phyloP scores from a whole-genome alignment of 2,797 vertebrate species.

The Microctenopoma lineatum region DNA sequence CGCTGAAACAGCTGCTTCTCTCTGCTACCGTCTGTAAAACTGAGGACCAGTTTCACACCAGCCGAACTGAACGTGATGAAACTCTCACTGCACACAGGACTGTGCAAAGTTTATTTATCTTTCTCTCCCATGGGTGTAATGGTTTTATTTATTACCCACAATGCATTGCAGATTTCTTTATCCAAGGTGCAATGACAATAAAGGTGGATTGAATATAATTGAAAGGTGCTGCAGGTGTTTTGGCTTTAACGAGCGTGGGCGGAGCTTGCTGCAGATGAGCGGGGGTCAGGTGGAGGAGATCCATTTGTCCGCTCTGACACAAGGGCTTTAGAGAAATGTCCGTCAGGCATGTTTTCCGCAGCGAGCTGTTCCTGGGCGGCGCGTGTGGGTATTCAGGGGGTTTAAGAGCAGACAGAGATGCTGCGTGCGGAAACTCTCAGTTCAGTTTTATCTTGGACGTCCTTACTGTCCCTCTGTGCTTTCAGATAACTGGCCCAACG shows the following conservation, averaged over 20 bases:
- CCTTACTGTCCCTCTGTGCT: slow-evolving; percentile 25
- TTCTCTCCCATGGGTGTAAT: too few relatives aligned
- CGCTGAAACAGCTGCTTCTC: too few relatives aligned
- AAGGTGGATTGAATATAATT: too few relatives aligned
- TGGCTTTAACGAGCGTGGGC: not conserved
- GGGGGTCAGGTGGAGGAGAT: not conserved
- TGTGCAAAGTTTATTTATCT: too few relatives aligned
- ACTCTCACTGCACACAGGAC: too few relatives aligned
- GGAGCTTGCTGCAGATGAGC: slow-evolving; percentile 6
- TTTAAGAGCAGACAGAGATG: slow-evolving; percentile 5
- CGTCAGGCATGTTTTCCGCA: slow-evolving; percentile 11
- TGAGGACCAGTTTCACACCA: too few relatives aligned
- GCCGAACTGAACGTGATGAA: too few relatives aligned
- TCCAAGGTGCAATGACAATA: too few relatives aligned
- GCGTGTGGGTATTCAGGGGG: not conserved
- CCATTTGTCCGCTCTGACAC: not conserved
- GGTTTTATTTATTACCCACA: too few relatives aligned
- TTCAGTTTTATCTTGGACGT: slow-evolving; percentile 32
- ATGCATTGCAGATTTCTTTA: too few relatives aligned
- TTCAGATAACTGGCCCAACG: slow-evolving; percentile 28
- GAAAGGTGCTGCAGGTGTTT: slow-evolving; percentile 3
- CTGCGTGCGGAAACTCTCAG: not conserved
- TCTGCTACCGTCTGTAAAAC: too few relatives aligned
- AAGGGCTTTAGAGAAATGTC: not conserved
- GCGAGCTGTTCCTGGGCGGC: not conserved